Percentiles rank a stretch among this genome's conserved stretches.
Conservation (phyloP, 2,888 invertebrate species). For the Caenorhabditis afra region DNA sequence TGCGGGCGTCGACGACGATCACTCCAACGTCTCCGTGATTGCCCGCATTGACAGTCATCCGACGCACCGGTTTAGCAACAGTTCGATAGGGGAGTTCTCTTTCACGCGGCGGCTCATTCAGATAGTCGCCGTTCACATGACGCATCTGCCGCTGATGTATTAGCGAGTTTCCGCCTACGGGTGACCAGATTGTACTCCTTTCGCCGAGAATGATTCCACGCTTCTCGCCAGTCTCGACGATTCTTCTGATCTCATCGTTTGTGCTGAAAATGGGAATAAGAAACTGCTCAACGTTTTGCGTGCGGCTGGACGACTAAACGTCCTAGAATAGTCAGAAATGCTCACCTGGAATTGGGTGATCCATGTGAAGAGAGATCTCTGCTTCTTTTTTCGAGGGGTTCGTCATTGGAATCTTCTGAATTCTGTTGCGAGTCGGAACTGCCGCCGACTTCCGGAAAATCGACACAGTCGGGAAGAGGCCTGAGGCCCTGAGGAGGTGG, state of each 20-base stretch:
- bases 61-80: slow-evolving; percentile 32
- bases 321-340: neutral
- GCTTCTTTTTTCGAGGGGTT: slow-evolving; percentile 71
- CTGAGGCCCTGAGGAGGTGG: no score
- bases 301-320: no score
- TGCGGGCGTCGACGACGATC: slow-evolving; percentile 49
- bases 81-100: no score
- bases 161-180: slow-evolving; percentile 3
- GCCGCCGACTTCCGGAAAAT: neutral
- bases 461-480: slow-evolving; percentile 1
- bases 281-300: neutral
- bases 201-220: slow-evolving; percentile 19
- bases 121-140: slow-evolving; percentile 10
- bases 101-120: neutral
- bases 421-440: slow-evolving; percentile 20
- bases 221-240: slow-evolving; percentile 36
- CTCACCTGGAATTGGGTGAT: slow-evolving; percentile 67
- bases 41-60: slow-evolving; percentile 52
- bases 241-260: slow-evolving; percentile 64
- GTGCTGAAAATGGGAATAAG: slow-evolving; percentile 34
- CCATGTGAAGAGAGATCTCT: slow-evolving; percentile 73
- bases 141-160: slow-evolving; percentile 10
- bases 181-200: slow-evolving; percentile 38
- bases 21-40: slow-evolving; percentile 52
- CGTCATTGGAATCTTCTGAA: slow-evolving; percentile 65